Conservation (phyloP, 2,113 vertebrate species). For the Martes martes region DNA sequence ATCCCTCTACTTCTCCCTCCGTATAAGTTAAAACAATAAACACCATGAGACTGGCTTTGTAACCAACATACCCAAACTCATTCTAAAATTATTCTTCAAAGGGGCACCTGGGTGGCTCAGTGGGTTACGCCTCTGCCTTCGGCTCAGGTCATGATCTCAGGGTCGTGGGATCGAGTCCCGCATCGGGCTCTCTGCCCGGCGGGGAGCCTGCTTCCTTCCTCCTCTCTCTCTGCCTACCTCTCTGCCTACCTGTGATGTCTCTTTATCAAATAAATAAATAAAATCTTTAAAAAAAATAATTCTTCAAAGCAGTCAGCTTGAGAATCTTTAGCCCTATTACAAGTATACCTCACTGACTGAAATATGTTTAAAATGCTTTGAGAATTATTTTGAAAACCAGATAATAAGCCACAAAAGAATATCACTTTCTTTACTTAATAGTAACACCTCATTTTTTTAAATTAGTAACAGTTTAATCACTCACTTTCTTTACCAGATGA, state of each 20-base stretch:
- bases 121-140: too few relatives aligned
- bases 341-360: background rate
- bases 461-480: slow-evolving; percentile 51
- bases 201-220: too few relatives aligned
- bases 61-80: background rate
- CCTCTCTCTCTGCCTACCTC: too few relatives aligned
- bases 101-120: too few relatives aligned
- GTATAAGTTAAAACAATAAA: slow-evolving; percentile 39
- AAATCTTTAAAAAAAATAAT: background rate
- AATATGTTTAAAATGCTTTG: background rate
- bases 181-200: too few relatives aligned
- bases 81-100: slow-evolving; percentile 2
- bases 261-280: too few relatives aligned
- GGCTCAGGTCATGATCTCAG: too few relatives aligned
- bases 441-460: slow-evolving; percentile 4
- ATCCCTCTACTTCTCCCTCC: background rate
- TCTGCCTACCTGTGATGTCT: too few relatives aligned
- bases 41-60: background rate
- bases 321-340: background rate
- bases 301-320: slow-evolving; percentile 5
- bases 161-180: too few relatives aligned
- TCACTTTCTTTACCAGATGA: slow-evolving; percentile 47
- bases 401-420: slow-evolving; percentile 42
- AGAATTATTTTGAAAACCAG: slow-evolving; percentile 44
- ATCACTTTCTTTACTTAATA: slow-evolving; percentile 36